Conservation (phyloP, 2,797 vertebrate species). For the Rallus crepitans region DNA sequence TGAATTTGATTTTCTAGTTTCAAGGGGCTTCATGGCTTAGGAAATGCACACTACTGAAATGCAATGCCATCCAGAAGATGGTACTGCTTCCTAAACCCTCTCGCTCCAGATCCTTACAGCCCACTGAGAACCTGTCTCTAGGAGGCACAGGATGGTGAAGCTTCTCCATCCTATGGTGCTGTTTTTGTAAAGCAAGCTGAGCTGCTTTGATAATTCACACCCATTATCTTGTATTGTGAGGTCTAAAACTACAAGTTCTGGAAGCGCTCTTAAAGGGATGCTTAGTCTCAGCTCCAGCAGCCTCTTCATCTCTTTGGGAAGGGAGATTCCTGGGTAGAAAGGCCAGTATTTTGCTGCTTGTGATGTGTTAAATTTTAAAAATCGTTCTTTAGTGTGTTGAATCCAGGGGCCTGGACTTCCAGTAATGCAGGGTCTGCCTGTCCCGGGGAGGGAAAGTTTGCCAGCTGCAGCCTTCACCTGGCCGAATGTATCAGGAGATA, state of each 20-base stretch:
- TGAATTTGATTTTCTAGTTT: neutral
- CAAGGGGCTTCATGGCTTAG: neutral
- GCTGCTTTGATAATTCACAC: neutral
- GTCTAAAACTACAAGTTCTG: neutral
- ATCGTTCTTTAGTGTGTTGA: neutral
- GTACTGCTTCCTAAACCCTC: neutral
- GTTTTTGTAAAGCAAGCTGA: neutral
- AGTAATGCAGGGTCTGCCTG: neutral
- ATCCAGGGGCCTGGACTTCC: neutral
- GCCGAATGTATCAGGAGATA: neutral
- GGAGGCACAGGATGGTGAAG: neutral
- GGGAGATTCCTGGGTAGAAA: neutral
- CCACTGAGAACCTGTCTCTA: neutral
- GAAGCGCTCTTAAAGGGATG: neutral
- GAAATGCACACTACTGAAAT: neutral
- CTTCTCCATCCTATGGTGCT: neutral
- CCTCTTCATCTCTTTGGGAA: neutral
- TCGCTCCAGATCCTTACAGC: neutral
- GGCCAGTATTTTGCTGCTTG: neutral
- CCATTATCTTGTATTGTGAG: neutral
- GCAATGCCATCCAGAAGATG: neutral
- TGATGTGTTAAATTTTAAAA: fast-evolving
- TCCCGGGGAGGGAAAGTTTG: neutral
- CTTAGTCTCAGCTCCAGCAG: neutral
- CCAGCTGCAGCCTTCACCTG: neutral